Evolutionary conservation across 2,113 vertebrate species (phyloP), one percentile per base, ranked within the genome.

Genomic region (Micronycteris hirsuta): DNA sequence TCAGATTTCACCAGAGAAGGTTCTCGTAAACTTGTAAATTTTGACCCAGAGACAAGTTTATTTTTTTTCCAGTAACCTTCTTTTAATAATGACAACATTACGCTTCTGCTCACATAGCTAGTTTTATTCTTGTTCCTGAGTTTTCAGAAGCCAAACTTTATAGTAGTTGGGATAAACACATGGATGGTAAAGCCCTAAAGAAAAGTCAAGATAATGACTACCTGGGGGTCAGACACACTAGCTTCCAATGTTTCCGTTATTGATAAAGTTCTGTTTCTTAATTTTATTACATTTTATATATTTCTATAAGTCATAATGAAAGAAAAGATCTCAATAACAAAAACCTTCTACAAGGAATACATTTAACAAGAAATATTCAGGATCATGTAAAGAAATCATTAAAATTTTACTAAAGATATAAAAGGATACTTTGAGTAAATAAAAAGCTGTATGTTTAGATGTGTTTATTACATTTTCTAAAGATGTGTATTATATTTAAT

Each of bases 241-340:
- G 56, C 63, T 80, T 89, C 38, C 43, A 28, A 31, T 87, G 6
- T 56, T 67, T 43, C 63, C 12, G 7, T 87, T 77, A 65, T 70
- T 63, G 85, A 43, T 56, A 65, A 90, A 89, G 68, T 76, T 93
- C n/a, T 78, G 2, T 71, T 94, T 93, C 54, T 83, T 92, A 76
- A 86, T 52, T 41, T 49, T 15, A 7, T 89, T 77, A 22, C 4
- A 58, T 49, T 68, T 77, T 89, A 80, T 0, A 11, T 85, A 28
- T 67, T 89, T 70, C 15, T 1, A 68, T 54, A 81, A 76, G 43
- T 45, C 63, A 7, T 16, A 70, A 31, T 86, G 43, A 93, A 67
- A 81, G 73, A 20, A 91, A 80, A 93, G 7, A 45, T 58, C 14
- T 19, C 26, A 73, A 19, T 33, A 97, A 28, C 9, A 82, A 54